These are phyloP conservation scores for Autographa gamma DNA, from an alignment of 2,888 invertebrate species.

Conservation along the genomic window DNA sequence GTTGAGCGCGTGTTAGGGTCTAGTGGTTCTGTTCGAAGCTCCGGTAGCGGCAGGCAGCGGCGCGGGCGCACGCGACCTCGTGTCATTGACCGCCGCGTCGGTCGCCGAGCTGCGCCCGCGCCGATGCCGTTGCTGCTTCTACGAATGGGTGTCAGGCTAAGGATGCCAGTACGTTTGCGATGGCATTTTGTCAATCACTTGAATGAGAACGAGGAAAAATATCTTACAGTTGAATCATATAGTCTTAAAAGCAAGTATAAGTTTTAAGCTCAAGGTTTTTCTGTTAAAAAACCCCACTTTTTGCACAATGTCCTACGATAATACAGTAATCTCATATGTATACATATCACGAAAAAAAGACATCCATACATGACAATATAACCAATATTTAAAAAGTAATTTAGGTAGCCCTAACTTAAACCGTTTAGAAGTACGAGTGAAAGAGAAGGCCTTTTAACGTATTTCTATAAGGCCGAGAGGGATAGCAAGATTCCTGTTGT, in stretches of 20 bases:
- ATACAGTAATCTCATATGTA: background rate
- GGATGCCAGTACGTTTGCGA: conserved; percentile 56
- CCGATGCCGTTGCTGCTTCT: conserved; percentile 69
- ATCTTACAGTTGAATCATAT: conserved; percentile 15
- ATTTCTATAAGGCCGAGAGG: conserved; percentile 50
- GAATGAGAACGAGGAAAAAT: conserved; percentile 23
- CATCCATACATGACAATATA: conserved; percentile 2
- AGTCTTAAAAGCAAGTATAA: conserved; percentile 15
- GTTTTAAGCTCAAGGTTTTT: conserved; percentile 6
- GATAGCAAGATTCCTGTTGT: conserved; percentile 62
- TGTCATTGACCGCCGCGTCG: conserved; percentile 80
- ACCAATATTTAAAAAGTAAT: conserved; percentile 24
- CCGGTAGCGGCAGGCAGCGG: conserved; percentile 63
- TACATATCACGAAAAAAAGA: conserved; percentile 13
- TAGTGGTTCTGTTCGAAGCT: conserved; percentile 54
- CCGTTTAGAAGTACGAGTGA: conserved; percentile 58
- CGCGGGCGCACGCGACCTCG: conserved; percentile 81
- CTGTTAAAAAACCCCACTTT: conserved; percentile 21
- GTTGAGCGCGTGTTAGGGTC: conserved; percentile 50
- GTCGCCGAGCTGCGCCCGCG: conserved; percentile 62
- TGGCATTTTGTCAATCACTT: conserved; percentile 18
- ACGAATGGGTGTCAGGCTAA: conserved; percentile 68
- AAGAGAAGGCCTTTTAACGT: conserved; percentile 56
- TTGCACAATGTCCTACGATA: background rate
- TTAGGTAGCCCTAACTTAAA: conserved; percentile 57